Conservation (phyloP, 2,797 vertebrate genomes). For the Labroides dimidiatus region DNA sequence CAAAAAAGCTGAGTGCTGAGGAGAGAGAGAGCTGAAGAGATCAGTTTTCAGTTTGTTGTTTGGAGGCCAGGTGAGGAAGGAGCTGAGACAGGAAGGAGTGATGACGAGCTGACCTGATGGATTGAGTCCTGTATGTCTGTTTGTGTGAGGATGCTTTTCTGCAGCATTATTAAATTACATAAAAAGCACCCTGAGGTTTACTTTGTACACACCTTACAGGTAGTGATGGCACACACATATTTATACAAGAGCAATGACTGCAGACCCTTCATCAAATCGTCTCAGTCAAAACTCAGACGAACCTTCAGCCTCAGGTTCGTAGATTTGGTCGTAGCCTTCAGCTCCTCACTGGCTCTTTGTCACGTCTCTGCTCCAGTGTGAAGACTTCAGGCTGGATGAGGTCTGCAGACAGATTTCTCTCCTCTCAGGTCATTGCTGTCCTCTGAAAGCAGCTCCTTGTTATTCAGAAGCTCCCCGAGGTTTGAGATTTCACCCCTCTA, state of each 20-base stretch:
- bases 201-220: no score
- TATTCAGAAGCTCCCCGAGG: slow-evolving; percentile 40
- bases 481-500: slow-evolving; percentile 24
- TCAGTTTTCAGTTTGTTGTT: slow-evolving; percentile 16
- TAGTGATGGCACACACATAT: no score
- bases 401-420: slow-evolving; percentile 48
- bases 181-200: slow-evolving; percentile 21
- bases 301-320: slow-evolving; percentile 12
- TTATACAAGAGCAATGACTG: no score
- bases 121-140: slow-evolving; percentile 3
- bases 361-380: slow-evolving; percentile 8
- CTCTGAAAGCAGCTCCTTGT: slow-evolving; percentile 45
- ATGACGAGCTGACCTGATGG: slow-evolving; percentile 12
- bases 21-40: neutral
- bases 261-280: neutral
- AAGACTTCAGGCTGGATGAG: slow-evolving; percentile 33
- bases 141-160: neutral
- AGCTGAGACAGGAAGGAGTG: neutral
- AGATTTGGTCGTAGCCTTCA: slow-evolving; percentile 33
- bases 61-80: neutral
- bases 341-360: slow-evolving; percentile 8
- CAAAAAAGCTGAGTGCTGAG: neutral
- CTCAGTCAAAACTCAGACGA: slow-evolving; percentile 15
- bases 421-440: slow-evolving; percentile 41
- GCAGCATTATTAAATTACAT: slow-evolving; percentile 5